Evolutionary conservation across 2,797 vertebrate genomes (phyloP).

Genomic region (Paedocypris micromegethes): DNA sequence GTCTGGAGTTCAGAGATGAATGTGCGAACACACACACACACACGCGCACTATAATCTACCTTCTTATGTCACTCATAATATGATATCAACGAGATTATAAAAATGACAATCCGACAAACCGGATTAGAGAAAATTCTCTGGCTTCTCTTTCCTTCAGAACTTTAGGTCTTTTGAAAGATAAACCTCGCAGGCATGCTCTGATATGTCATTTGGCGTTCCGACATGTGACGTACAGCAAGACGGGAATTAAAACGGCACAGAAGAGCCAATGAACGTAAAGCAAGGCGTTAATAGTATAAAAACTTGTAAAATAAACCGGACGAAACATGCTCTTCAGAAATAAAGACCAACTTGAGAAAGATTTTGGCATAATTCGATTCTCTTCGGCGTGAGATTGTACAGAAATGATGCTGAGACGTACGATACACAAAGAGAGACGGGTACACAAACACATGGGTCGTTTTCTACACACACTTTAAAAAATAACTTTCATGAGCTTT

Average conservation of each 20-base stretch:
- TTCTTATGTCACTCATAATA: conserved; percentile 11
- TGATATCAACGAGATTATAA: conserved; percentile 3
- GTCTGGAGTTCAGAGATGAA: neutral
- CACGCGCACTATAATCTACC: neutral
- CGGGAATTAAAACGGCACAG: conserved; percentile 16
- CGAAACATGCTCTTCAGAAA: conserved; percentile 39
- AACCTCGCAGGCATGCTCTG: conserved; percentile 39
- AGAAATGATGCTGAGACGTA: conserved; percentile 44
- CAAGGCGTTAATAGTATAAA: conserved; percentile 42
- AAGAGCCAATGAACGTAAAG: conserved; percentile 36
- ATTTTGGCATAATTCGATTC: conserved; percentile 56
- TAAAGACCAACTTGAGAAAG: conserved; percentile 38
- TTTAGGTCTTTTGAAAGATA: conserved; percentile 24
- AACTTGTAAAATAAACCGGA: conserved; percentile 34
- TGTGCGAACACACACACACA: conserved; percentile 10
- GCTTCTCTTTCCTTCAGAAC: conserved; percentile 30
- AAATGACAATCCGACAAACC: conserved; percentile 6
- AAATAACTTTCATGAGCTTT: conserved; percentile 62
- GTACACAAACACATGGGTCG: conserved; percentile 42
- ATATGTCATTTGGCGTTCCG: conserved; percentile 38
- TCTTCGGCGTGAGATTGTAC: conserved; percentile 43
- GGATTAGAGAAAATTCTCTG: conserved; percentile 33
- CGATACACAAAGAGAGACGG: conserved; percentile 47
- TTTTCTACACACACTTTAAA: conserved; percentile 55
- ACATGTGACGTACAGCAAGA: conserved; percentile 36